Percentiles rank a stretch among this genome's conserved stretches.
phyloP scores from a whole-genome alignment of 2,888 invertebrate species.

The Archaeoteleia sp. region DNA sequence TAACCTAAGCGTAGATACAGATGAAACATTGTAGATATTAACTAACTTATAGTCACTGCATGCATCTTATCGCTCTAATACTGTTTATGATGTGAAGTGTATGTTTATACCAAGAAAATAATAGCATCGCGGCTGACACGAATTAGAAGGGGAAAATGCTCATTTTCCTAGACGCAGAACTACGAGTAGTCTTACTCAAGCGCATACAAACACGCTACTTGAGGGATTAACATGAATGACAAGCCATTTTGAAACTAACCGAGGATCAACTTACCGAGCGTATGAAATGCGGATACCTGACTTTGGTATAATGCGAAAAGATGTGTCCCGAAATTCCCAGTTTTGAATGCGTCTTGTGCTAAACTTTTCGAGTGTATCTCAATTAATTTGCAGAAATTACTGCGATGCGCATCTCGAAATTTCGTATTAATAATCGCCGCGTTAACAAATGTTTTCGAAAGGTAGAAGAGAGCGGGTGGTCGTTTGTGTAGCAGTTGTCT shows the following conservation, averaged over 20 bases:
- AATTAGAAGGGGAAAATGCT: slow-evolving; percentile 30
- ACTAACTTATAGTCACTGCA: no score
- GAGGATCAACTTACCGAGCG: slow-evolving; percentile 18
- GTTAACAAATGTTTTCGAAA: slow-evolving; percentile 11
- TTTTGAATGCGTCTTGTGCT: neutral
- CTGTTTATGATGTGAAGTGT: no score
- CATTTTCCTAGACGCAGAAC: slow-evolving; percentile 39
- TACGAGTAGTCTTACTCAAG: slow-evolving; percentile 27
- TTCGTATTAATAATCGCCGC: slow-evolving; percentile 29
- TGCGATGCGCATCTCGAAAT: neutral
- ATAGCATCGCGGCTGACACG: slow-evolving; percentile 19
- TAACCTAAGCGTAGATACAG: no score
- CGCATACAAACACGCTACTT: slow-evolving; percentile 37
- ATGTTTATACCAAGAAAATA: slow-evolving; percentile 4
- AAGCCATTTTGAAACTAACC: slow-evolving; percentile 37
- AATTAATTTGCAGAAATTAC: slow-evolving; percentile 3
- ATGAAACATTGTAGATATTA: no score
- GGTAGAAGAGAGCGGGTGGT: no score
- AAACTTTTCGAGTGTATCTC: slow-evolving; percentile 14
- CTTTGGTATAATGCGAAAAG: slow-evolving; percentile 7
- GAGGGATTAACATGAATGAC: slow-evolving; percentile 45
- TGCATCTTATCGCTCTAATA: no score
- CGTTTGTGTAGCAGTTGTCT: no score
- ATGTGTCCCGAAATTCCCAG: neutral
- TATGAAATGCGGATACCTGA: slow-evolving; percentile 38